Conservation (phyloP, 1,140 invertebrate species). For the Carposina sasakii region DNA sequence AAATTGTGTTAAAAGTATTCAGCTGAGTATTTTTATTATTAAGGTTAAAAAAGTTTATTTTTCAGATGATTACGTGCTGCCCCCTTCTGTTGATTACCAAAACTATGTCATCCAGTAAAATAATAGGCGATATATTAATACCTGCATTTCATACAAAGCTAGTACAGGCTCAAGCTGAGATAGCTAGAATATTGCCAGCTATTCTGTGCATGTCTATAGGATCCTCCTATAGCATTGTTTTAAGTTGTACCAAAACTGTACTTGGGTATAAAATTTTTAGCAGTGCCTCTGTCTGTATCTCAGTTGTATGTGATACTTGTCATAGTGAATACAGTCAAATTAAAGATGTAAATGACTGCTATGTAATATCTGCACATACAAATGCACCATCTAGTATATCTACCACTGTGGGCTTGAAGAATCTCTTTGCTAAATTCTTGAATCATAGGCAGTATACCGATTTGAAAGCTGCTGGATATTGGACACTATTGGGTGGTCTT, state of each 20-base stretch:
- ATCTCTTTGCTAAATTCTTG: conserved; percentile 57
- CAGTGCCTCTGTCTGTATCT: conserved; percentile 31
- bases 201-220: conserved; percentile 48
- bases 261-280: conserved; percentile 34
- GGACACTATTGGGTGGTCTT: conserved; percentile 42
- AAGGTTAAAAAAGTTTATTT: conserved; percentile 15
- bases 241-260: conserved; percentile 18
- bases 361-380: conserved; percentile 28
- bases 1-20: too few species aligned
- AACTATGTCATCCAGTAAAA: conserved; percentile 39
- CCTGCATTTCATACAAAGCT: conserved; percentile 49
- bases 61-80: conserved; percentile 44
- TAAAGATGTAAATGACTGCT: too few species aligned
- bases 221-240: conserved; percentile 28
- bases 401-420: conserved; percentile 32
- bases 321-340: conserved; percentile 29
- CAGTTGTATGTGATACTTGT: conserved; percentile 46
- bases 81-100: conserved; percentile 43
- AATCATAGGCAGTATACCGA: conserved; percentile 48
- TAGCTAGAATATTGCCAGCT: conserved; percentile 34
- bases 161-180: conserved; percentile 31
- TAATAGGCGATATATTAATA: conserved; percentile 52
- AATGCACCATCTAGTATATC: conserved; percentile 24
- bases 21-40: neutral
- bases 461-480: conserved; percentile 37